Conservation (phyloP, 2,113 vertebrate species). For the Gallinago undulata region DNA sequence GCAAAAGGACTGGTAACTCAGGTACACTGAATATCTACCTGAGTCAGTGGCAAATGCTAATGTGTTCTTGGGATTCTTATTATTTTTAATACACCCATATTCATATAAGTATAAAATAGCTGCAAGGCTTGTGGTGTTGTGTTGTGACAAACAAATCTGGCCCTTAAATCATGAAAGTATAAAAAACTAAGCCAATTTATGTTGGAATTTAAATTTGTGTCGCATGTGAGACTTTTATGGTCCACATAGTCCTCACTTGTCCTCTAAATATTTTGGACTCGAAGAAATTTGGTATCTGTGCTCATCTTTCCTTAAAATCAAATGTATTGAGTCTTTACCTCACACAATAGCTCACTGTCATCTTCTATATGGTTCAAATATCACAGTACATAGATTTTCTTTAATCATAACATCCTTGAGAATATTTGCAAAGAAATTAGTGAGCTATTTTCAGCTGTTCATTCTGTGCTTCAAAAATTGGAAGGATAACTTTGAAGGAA, state of each 20-base stretch:
- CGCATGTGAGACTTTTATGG: background rate
- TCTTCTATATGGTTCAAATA: background rate
- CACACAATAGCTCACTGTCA: background rate
- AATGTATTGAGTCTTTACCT: background rate
- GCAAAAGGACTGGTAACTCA: rapidly evolving
- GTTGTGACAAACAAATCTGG: background rate
- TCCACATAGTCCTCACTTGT: background rate
- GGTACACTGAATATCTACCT: background rate
- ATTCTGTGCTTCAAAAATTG: background rate
- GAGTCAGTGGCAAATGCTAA: background rate
- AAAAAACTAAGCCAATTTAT: rapidly evolving
- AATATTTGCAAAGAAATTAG: background rate
- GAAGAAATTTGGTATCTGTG: background rate
- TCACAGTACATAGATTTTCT: background rate
- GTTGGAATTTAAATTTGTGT: background rate
- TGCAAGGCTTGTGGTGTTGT: background rate
- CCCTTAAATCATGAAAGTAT: background rate
- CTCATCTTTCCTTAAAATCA: background rate
- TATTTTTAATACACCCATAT: background rate
- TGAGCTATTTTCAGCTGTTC: background rate
- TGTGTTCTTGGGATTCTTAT: background rate
- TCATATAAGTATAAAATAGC: background rate
- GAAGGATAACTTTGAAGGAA: background rate
- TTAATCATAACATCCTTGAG: background rate
- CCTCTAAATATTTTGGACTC: background rate